Evolutionary conservation across 2,888 invertebrate species (phyloP).

Genomic region (Andrena trimmerana): DNA sequence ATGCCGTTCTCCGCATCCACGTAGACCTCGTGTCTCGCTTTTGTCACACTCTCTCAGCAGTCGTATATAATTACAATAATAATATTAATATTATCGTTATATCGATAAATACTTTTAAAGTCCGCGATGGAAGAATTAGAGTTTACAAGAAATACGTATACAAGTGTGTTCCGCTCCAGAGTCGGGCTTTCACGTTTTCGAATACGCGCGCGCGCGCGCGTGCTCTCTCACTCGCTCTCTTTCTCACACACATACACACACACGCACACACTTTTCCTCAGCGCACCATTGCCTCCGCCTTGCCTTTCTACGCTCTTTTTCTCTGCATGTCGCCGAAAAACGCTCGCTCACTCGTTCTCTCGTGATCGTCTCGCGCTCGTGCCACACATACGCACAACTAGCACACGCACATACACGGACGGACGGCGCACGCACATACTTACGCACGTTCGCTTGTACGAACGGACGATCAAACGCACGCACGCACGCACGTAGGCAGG

Average conservation of each 20-base stretch:
- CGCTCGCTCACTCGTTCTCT: not conserved
- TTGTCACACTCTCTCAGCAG: slow-evolving; percentile 84
- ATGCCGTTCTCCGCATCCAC: slow-evolving; percentile 70
- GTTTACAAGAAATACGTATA: slow-evolving; percentile 91
- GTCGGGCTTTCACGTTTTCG: slow-evolving; percentile 61
- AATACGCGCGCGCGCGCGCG: slow-evolving; percentile 50
- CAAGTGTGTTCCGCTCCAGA: slow-evolving; percentile 87
- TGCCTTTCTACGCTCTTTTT: not conserved
- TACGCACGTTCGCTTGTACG: slow-evolving; percentile 10
- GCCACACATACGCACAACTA: not conserved
- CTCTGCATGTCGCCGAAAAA: not conserved
- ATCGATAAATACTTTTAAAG: slow-evolving; percentile 85
- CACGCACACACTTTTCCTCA: not conserved
- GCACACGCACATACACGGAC: not conserved
- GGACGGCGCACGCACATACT: slow-evolving; percentile 11
- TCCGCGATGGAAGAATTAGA: slow-evolving; percentile 87
- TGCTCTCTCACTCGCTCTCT: slow-evolving; percentile 41
- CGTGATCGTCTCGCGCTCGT: not conserved
- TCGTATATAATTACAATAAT: slow-evolving; percentile 85
- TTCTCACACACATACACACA: slow-evolving; percentile 1
- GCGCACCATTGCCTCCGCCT: not conserved
- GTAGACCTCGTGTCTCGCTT: slow-evolving; percentile 71
- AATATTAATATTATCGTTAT: slow-evolving; percentile 84
- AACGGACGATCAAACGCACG: slow-evolving; percentile 10
- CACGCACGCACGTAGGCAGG: not conserved